Base-by-base conservation (phyloP, 1,140 invertebrate genomes). In the Oedothorax gibbosus region DNA sequence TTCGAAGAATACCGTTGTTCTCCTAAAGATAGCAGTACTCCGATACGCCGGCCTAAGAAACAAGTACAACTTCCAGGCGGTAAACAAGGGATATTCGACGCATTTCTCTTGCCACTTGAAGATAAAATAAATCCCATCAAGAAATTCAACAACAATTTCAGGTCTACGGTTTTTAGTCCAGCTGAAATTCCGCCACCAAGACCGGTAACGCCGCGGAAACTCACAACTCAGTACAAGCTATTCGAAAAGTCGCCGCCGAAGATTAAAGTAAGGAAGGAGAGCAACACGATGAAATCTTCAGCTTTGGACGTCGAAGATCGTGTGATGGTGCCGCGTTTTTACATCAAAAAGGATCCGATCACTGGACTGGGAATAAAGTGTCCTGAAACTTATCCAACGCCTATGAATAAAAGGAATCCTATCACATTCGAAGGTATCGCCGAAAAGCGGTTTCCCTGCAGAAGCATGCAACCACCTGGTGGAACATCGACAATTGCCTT, bases 361-460 rank as follows among this genome's bases (percentile, higher is more conserved):
- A 76, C 72, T n/a, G 72, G 72, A 11, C 57, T 66, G 21, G 49
- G 10, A 3, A 35, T n/a, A 5, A 73, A 12, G 9, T 71, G 56
- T 7, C n/a, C 50, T 9, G 51, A 66, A n/a, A 57, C 20, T 14
- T 7, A n/a, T 7, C 9, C 57, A 15, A 84, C 56, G 51, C 6
- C 1, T 0, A 1, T n/a, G 4, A 66, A 14, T 7, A 53, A 72
- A 11, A 72, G 81, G 9, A 84, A 84, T 76, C 81, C 81, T 5
- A 84, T 84, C 7, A 84, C 81, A 21, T 84, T 84, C n/a, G 81
- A 84, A 57, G 81, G 81, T 18, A 18, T 84, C 3, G 14, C 7
- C 6, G 81, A 84, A 57, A 75, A 64, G 18, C 3, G 10, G 9
- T 49, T 68, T 8, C 81, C 60, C 10, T 75, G 60, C 9, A 20